phyloP scores from a whole-genome alignment of 2,888 invertebrate species.

The Eristalis arbustorum region DNA sequence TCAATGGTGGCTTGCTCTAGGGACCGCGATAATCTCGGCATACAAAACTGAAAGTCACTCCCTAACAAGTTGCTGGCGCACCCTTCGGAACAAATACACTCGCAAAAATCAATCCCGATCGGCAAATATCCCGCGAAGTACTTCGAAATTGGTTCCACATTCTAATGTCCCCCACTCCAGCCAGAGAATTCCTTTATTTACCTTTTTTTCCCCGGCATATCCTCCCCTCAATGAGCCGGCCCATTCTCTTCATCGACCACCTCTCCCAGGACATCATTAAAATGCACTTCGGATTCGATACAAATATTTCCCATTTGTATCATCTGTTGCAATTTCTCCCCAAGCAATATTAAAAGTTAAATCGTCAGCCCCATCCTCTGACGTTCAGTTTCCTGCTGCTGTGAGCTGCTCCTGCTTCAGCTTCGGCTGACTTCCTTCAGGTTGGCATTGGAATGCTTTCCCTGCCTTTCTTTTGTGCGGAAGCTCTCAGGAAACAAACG shows the following conservation, averaged over 20 bases:
- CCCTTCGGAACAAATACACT: background rate
- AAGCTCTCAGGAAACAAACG: background rate
- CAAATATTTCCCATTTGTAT: constrained; percentile 70
- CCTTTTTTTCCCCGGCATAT: background rate
- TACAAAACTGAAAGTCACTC: background rate
- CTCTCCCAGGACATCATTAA: constrained; percentile 57
- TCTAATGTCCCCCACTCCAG: background rate
- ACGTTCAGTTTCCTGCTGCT: background rate
- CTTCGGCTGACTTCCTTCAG: constrained; percentile 16
- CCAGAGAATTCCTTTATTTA: background rate
- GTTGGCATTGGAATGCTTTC: background rate
- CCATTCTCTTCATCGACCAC: background rate
- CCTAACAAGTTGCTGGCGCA: background rate
- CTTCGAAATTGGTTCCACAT: background rate
- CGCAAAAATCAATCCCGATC: background rate
- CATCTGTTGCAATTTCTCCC: constrained; percentile 70
- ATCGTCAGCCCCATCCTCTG: constrained; percentile 28
- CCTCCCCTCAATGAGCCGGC: background rate
- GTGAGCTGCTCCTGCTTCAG: constrained; percentile 29
- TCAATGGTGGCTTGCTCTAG: background rate
- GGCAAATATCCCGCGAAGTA: background rate
- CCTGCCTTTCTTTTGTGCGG: background rate
- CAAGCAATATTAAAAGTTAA: constrained; percentile 69
- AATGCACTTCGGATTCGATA: constrained; percentile 61
- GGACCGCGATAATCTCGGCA: background rate